Evolutionary conservation across 2,797 vertebrate species (phyloP).

Genomic region (Takifugu rubripes): DNA sequence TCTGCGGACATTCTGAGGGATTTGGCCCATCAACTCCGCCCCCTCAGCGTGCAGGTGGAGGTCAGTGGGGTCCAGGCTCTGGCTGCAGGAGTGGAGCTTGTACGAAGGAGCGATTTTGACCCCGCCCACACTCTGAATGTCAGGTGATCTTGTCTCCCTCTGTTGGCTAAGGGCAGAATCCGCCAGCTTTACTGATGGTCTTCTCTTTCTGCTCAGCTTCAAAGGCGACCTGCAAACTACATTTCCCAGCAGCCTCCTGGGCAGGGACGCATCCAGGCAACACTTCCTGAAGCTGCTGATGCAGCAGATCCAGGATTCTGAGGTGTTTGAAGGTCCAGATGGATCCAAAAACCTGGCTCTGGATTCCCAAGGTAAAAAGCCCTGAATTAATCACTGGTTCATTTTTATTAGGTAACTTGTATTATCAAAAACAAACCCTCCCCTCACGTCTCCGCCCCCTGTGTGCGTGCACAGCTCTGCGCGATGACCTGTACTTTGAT

Average conservation of each 20-base stretch:
- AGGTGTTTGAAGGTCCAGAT: conserved; percentile 84
- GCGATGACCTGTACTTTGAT: conserved; percentile 89
- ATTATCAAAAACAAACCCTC: too few species aligned
- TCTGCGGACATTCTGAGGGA: conserved; percentile 58
- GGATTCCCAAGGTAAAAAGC: conserved; percentile 80
- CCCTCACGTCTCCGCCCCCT: too few species aligned
- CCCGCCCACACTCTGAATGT: conserved; percentile 79
- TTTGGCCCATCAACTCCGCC: conserved; percentile 27
- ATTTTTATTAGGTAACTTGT: neutral
- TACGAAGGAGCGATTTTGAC: conserved; percentile 79
- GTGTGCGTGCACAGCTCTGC: conserved; percentile 73
- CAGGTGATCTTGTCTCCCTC: conserved; percentile 44
- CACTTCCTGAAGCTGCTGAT: conserved; percentile 83
- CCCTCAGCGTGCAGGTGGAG: conserved; percentile 35
- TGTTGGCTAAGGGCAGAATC: neutral
- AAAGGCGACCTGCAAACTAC: conserved; percentile 22
- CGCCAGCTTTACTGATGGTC: neutral
- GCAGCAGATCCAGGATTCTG: conserved; percentile 80
- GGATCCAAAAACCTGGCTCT: conserved; percentile 84
- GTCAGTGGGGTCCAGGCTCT: conserved; percentile 70
- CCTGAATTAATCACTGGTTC: neutral
- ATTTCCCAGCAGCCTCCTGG: conserved; percentile 35
- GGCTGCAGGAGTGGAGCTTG: conserved; percentile 79
- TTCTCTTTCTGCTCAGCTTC: conserved; percentile 30
- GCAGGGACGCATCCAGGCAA: conserved; percentile 52